A percentile compares a stretch with the other conserved stretches of the same genome.
These are phyloP conservation scores for Pogonomyrmex barbatus DNA, from an alignment of 1,140 invertebrate genomes.

Conservation along the genomic window DNA sequence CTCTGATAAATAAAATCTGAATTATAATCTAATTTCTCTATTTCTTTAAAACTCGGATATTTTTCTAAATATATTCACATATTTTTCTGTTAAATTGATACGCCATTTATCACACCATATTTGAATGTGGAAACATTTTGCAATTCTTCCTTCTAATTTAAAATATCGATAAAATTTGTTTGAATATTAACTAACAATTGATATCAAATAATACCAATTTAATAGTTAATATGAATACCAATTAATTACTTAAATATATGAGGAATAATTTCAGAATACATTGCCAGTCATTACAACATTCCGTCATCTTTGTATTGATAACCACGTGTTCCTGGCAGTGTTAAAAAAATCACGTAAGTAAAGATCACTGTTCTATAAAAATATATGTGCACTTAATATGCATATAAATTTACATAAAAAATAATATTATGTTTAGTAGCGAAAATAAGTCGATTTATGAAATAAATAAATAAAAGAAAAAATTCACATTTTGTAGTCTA, in stretches of 20 bases:
- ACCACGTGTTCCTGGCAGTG: slow-evolving; percentile 11
- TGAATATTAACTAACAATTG: slow-evolving; percentile 51
- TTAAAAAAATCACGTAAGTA: slow-evolving; percentile 22
- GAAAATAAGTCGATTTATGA: slow-evolving; percentile 76
- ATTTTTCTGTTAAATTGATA: slow-evolving; percentile 45
- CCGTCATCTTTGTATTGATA: slow-evolving; percentile 1
- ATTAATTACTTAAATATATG: slow-evolving; percentile 17
- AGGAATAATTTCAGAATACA: slow-evolving; percentile 39
- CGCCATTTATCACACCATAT: slow-evolving; percentile 33
- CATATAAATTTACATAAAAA: slow-evolving; percentile 81
- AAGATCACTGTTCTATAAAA: slow-evolving; percentile 61
- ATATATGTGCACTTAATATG: slow-evolving; percentile 78
- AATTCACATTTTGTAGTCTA: slow-evolving; percentile 43
- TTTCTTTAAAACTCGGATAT: slow-evolving; percentile 32
- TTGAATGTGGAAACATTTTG: slow-evolving; percentile 20
- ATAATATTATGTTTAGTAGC: slow-evolving; percentile 73
- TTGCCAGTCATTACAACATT: slow-evolving; percentile 23
- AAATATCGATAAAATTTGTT: slow-evolving; percentile 16
- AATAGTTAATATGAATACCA: slow-evolving; percentile 3
- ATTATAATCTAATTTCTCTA: slow-evolving; percentile 34
- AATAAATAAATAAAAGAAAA: slow-evolving; percentile 79
- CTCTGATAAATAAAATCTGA: slow-evolving; percentile 34
- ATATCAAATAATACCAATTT: slow-evolving; percentile 41
- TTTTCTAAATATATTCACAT: slow-evolving; percentile 21
- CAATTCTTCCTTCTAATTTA: slow-evolving; percentile 5